A percentile compares a stretch with the other conserved stretches of the same genome.
phyloP scores from a whole-genome alignment of 2,888 invertebrate species.

The Empis stercorea region DNA sequence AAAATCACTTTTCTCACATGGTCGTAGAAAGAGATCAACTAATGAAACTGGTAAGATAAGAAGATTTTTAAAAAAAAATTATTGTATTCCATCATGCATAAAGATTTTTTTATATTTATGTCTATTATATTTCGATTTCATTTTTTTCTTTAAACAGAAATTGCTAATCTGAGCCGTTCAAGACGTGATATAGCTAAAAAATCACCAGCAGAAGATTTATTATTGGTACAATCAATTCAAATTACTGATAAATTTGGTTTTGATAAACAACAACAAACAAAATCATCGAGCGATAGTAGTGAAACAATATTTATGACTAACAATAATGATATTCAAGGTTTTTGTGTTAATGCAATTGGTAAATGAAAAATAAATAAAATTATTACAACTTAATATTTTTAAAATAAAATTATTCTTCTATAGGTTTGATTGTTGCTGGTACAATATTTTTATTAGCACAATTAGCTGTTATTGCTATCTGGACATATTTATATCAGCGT shows the following conservation, averaged over 20 bases:
- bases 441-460: constrained; percentile 77
- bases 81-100: constrained; percentile 23
- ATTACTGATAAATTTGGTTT: constrained; percentile 88
- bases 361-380: constrained; percentile 1
- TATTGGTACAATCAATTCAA: constrained; percentile 80
- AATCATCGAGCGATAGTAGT: constrained; percentile 37
- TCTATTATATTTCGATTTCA: too few species aligned
- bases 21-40: constrained; percentile 62
- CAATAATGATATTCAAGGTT: constrained; percentile 43
- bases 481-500: constrained; percentile 81
- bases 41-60: constrained; percentile 20
- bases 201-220: constrained; percentile 51
- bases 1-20: constrained; percentile 70
- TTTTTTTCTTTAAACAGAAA: background rate
- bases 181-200: background rate
- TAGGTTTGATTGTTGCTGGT: constrained; percentile 72
- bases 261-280: constrained; percentile 50
- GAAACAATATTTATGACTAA: constrained; percentile 57
- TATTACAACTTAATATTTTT: background rate
- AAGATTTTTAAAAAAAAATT: background rate
- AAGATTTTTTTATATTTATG: background rate
- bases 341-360: constrained; percentile 37
- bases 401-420: too few species aligned
- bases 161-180: too few species aligned
- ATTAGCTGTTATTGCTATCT: constrained; percentile 73